Percentiles rank a stretch among this genome's conserved stretches.
phyloP scores from a whole-genome alignment of 2,113 vertebrate species.

The Baryphthengus martii region DNA sequence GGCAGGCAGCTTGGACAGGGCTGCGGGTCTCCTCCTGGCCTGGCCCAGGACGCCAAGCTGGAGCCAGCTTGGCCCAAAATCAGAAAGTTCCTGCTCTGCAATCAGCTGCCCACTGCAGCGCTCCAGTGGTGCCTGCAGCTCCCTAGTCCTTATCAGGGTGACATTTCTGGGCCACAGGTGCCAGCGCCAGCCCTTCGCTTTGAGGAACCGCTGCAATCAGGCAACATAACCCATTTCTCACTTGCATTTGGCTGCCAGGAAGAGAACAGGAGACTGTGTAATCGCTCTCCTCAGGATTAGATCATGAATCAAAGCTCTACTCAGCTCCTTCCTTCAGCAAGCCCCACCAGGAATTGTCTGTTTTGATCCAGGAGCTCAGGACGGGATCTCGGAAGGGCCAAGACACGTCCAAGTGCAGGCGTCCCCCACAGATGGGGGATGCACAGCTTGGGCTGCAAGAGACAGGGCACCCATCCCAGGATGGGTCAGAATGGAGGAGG shows the following conservation, averaged over 20 bases:
- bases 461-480: background rate
- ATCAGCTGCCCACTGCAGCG: background rate
- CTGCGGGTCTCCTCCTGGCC: background rate
- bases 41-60: background rate
- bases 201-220: conserved; percentile 44
- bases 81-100: background rate
- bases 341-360: background rate
- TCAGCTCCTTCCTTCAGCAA: background rate
- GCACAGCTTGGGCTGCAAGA: background rate
- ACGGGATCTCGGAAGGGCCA: background rate
- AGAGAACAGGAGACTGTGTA: background rate
- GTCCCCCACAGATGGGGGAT: rapidly evolving
- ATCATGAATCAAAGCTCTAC: conserved; percentile 2
- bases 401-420: rapidly evolving
- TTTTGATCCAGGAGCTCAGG: background rate
- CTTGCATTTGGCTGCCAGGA: conserved; percentile 6
- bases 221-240: background rate
- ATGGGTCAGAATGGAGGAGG: background rate
- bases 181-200: background rate
- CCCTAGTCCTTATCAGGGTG: conserved; percentile 11
- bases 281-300: background rate
- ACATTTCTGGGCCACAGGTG: background rate
- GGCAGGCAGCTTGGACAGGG: rapidly evolving
- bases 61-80: background rate
- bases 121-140: background rate